Evolutionary conservation across 2,888 invertebrate species (phyloP).

Genomic region (Mechanitis messenoides): DNA sequence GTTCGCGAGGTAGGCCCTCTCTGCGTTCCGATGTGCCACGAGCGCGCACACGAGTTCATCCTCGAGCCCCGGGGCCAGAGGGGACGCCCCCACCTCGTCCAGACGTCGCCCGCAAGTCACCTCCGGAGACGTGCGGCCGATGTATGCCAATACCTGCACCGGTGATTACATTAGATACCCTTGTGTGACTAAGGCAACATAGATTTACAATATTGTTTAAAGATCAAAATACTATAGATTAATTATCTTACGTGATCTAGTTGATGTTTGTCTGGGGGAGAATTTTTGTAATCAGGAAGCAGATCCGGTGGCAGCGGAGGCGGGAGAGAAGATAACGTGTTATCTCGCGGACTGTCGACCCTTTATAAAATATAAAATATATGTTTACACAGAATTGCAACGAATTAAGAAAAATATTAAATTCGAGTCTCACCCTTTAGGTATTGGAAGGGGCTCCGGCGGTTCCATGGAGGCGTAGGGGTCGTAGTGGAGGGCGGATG

Average conservation of each 20-base stretch:
- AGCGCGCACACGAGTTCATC: slow-evolving; percentile 90
- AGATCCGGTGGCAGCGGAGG: slow-evolving; percentile 82
- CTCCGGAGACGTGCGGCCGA: slow-evolving; percentile 94
- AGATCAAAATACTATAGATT: not conserved
- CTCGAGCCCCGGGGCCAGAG: slow-evolving; percentile 85
- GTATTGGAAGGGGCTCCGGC: slow-evolving; percentile 47
- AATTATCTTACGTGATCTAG: slow-evolving; percentile 85
- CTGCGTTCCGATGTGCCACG: slow-evolving; percentile 89
- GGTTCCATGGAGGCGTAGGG: slow-evolving; percentile 68
- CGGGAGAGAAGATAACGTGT: slow-evolving; percentile 72
- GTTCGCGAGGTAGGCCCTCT: slow-evolving; percentile 81
- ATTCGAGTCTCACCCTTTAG: slow-evolving; percentile 41
- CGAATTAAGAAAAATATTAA: not conserved
- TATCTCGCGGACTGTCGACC: slow-evolving; percentile 63
- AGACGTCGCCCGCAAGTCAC: slow-evolving; percentile 83
- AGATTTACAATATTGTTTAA: not conserved
- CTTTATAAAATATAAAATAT: slow-evolving; percentile 32
- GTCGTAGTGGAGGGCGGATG: slow-evolving; percentile 90
- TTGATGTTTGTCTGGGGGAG: slow-evolving; percentile 92
- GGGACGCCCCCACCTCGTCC: slow-evolving; percentile 86
- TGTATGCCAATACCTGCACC: slow-evolving; percentile 87
- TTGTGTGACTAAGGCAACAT: too few relatives aligned
- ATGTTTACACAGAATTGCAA: not conserved
- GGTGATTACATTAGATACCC: too few relatives aligned
- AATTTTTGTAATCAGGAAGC: slow-evolving; percentile 87